Evolutionary conservation across 2,113 vertebrate genomes (phyloP).

Genomic region (Xerus inauris): DNA sequence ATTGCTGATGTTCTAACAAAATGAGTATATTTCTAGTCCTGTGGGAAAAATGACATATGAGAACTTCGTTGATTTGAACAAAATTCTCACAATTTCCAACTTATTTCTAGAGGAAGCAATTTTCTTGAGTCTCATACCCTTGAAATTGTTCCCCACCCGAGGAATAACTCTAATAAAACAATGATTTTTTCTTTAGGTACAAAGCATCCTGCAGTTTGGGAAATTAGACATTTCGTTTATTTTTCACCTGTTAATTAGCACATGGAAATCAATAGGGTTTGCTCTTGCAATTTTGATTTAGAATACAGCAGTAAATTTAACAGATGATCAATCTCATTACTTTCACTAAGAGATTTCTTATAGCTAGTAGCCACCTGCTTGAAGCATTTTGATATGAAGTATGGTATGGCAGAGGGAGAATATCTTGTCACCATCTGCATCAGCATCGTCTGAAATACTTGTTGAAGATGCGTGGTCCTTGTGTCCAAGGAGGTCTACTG

Average conservation of each 20-base stretch:
- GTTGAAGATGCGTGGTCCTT: not conserved
- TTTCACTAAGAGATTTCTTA: slow-evolving; percentile 45
- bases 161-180: not conserved
- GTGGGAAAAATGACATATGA: not conserved
- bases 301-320: slow-evolving; percentile 65
- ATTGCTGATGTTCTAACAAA: slow-evolving; percentile 23
- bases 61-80: slow-evolving; percentile 26
- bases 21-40: not conserved
- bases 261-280: slow-evolving; percentile 68
- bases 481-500: not conserved
- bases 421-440: not conserved
- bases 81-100: slow-evolving; percentile 36
- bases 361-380: slow-evolving; percentile 14
- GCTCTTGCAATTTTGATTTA: slow-evolving; percentile 65
- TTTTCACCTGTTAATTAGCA: slow-evolving; percentile 48
- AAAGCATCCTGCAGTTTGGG: not conserved
- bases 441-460: not conserved
- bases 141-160: not conserved
- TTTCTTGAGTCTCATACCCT: slow-evolving; percentile 31
- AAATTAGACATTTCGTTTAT: slow-evolving; percentile 54
- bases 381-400: not conserved
- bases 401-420: not conserved
- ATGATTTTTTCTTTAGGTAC: slow-evolving; percentile 52
- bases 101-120: not conserved
- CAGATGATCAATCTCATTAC: slow-evolving; percentile 56